Evolutionary conservation across 2,888 invertebrate genomes (phyloP).

Genomic region (Sepiola atlantica): DNA sequence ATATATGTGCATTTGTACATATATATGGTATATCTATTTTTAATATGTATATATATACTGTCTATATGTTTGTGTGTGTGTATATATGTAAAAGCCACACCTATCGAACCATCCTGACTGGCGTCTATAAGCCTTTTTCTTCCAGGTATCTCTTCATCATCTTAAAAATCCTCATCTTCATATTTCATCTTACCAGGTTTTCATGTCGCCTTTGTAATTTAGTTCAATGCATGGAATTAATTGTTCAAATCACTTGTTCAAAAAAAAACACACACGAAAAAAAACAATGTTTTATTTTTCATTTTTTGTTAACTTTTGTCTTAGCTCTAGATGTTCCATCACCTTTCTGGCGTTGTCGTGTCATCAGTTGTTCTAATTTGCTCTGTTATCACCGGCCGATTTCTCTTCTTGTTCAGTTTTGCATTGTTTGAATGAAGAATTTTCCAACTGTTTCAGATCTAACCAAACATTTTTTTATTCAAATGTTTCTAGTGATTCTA

Average conservation of each 20-base stretch:
- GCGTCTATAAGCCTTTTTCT: not conserved
- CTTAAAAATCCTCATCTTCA: not conserved
- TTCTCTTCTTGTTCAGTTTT: not conserved
- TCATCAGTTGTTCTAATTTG: not conserved
- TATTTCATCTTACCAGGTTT: constrained; percentile 19
- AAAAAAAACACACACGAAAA: not conserved
- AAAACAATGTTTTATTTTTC: not conserved
- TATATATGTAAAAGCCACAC: no score
- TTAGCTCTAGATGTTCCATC: not conserved
- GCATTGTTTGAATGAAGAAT: constrained; percentile 32
- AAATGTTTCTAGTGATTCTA: not conserved
- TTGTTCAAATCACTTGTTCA: not conserved
- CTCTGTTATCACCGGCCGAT: not conserved
- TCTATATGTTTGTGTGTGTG: no score
- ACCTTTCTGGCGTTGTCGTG: not conserved
- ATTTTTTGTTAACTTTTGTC: not conserved
- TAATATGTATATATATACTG: no score
- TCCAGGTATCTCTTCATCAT: not conserved
- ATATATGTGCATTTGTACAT: no score
- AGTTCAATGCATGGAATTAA: not conserved
- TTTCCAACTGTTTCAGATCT: not conserved
- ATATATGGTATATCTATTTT: no score
- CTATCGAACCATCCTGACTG: not conserved
- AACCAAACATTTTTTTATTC: not conserved
- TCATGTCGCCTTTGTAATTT: not conserved